phyloP scores from a whole-genome alignment of 2,888 invertebrate species.

The Heteropelma amictum region DNA sequence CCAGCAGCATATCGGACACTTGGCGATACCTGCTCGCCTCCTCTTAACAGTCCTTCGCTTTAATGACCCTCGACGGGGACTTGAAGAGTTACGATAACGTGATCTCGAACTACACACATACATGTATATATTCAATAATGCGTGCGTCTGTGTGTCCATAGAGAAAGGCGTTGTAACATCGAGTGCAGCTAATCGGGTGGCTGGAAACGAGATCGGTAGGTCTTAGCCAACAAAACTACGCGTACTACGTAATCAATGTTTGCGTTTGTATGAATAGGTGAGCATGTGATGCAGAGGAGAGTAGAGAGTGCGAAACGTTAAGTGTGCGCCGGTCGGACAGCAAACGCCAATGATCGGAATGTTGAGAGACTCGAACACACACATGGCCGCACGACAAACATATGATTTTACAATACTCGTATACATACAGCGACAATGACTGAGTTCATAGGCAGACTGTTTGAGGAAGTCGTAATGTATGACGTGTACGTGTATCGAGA shows the following conservation, averaged over 20 bases:
- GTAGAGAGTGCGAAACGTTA: constrained; percentile 43
- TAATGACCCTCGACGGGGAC: constrained; percentile 45
- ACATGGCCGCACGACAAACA: neutral
- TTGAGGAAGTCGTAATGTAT: constrained; percentile 21
- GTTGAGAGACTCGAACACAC: constrained; percentile 24
- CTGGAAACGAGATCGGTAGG: constrained; percentile 47
- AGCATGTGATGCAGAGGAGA: constrained; percentile 10
- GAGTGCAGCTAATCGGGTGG: constrained; percentile 44
- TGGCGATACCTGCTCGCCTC: constrained; percentile 42
- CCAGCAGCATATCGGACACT: constrained; percentile 52
- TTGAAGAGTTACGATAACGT: constrained; percentile 52
- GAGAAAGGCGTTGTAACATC: constrained; percentile 51
- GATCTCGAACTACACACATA: constrained; percentile 15
- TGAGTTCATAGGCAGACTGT: constrained; percentile 6
- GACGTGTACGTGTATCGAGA: too few species aligned
- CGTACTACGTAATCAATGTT: constrained; percentile 8
- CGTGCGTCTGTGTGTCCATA: neutral
- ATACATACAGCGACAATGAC: constrained; percentile 44
- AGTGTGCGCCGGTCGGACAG: constrained; percentile 36
- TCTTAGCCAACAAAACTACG: constrained; percentile 8
- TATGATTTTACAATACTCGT: too few species aligned
- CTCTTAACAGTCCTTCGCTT: constrained; percentile 49
- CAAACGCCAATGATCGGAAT: constrained; percentile 54
- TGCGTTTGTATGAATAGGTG: neutral
- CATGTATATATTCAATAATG: neutral